Evolutionary conservation across 2,888 invertebrate genomes (phyloP).

Genomic region (Rotaria sp.): DNA sequence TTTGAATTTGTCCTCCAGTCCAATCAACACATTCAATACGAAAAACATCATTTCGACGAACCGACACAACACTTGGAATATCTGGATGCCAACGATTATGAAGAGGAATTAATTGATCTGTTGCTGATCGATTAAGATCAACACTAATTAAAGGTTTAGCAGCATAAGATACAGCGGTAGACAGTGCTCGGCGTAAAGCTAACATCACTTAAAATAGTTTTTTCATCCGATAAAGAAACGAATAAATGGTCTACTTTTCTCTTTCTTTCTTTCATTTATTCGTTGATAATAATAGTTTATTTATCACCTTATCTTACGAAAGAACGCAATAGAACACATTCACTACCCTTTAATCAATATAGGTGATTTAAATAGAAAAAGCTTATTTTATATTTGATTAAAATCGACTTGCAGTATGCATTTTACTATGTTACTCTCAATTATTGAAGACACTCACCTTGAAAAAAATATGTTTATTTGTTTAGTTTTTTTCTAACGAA

Average conservation of each 20-base stretch:
- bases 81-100: slow-evolving; percentile 23
- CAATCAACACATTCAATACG: slow-evolving; percentile 29
- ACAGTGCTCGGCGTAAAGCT: neutral
- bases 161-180: neutral
- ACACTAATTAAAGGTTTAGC: neutral
- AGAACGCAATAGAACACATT: too few relatives aligned
- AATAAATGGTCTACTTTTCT: neutral
- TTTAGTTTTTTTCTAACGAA: too few relatives aligned
- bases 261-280: neutral
- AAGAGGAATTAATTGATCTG: neutral
- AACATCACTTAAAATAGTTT: neutral
- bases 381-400: too few relatives aligned
- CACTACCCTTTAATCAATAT: too few relatives aligned
- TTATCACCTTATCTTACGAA: too few relatives aligned
- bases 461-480: too few relatives aligned
- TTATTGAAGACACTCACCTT: too few relatives aligned
- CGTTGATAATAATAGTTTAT: too few relatives aligned
- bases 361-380: too few relatives aligned
- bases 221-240: too few relatives aligned
- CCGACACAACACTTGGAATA: neutral
- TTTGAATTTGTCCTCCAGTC: slow-evolving; percentile 16
- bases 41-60: neutral
- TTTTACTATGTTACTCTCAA: too few relatives aligned
- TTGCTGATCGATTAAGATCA: neutral
- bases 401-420: too few relatives aligned